Conservation (phyloP, 1,140 invertebrate genomes). For the Choristoneura fumiferana region DNA sequence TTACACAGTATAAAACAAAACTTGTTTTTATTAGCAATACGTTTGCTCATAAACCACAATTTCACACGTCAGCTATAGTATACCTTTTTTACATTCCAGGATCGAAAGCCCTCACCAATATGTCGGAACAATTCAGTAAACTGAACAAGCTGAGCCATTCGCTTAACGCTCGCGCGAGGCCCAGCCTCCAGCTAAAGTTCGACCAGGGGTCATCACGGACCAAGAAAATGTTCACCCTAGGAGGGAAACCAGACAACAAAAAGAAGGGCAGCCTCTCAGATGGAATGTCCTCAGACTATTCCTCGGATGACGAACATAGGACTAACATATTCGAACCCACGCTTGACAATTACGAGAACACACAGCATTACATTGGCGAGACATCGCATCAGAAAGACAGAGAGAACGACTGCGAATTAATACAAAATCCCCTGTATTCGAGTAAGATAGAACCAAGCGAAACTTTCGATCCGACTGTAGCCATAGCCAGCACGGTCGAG, state of each 20-base stretch:
- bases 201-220: constrained; percentile 58
- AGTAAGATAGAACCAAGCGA: constrained; percentile 73
- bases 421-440: constrained; percentile 72
- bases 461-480: constrained; percentile 56
- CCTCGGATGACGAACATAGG: constrained; percentile 73
- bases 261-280: constrained; percentile 73
- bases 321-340: constrained; percentile 77
- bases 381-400: constrained; percentile 43
- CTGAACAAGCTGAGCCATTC: constrained; percentile 86
- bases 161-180: constrained; percentile 78
- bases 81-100: constrained; percentile 38
- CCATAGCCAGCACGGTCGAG: constrained; percentile 49
- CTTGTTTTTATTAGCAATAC: too few species aligned
- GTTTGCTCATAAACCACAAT: too few species aligned
- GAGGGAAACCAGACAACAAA: constrained; percentile 57
- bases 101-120: constrained; percentile 90
- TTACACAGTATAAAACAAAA: too few species aligned
- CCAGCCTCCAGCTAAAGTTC: constrained; percentile 64
- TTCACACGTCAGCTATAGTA: too few species aligned
- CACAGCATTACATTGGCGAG: constrained; percentile 71
- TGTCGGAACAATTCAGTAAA: constrained; percentile 91
- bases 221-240: constrained; percentile 77
- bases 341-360: constrained; percentile 74
- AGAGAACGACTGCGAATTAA: constrained; percentile 62
- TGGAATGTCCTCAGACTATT: constrained; percentile 73